phyloP scores from a whole-genome alignment of 2,113 vertebrate species.

The Bothrops jararaca region DNA sequence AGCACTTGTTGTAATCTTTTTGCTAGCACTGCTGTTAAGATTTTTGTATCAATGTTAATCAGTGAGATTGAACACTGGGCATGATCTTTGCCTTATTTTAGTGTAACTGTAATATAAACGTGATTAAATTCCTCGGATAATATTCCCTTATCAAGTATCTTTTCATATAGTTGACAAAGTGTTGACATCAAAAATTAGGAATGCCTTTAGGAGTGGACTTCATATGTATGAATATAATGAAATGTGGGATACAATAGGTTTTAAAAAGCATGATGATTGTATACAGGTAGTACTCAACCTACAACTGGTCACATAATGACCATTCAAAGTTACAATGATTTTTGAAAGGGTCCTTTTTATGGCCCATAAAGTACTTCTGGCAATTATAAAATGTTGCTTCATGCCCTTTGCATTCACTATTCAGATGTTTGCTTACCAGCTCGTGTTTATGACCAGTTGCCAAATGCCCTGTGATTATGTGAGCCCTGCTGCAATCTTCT shows the following conservation, averaged over 20 bases:
- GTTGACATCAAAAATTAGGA: background rate
- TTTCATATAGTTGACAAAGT: background rate
- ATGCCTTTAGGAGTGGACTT: background rate
- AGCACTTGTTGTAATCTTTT: background rate
- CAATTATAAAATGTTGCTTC: background rate
- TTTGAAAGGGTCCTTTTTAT: background rate
- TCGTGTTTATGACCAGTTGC: background rate
- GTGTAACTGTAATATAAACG: background rate
- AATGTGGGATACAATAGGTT: background rate
- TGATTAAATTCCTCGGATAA: background rate
- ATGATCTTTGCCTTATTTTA: background rate
- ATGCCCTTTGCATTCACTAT: background rate
- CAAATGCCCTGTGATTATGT: background rate
- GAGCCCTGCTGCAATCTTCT: background rate
- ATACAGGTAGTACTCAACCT: background rate
- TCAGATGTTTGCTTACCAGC: background rate
- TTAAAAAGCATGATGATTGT: background rate
- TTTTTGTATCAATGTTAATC: background rate
- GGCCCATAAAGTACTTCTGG: background rate
- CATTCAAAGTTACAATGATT: too few relatives aligned
- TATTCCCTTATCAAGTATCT: background rate
- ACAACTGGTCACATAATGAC: background rate
- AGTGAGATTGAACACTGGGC: background rate
- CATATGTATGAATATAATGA: background rate
- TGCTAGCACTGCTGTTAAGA: background rate